phyloP scores from a whole-genome alignment of 2,113 vertebrate species.

The Fulica atra region DNA sequence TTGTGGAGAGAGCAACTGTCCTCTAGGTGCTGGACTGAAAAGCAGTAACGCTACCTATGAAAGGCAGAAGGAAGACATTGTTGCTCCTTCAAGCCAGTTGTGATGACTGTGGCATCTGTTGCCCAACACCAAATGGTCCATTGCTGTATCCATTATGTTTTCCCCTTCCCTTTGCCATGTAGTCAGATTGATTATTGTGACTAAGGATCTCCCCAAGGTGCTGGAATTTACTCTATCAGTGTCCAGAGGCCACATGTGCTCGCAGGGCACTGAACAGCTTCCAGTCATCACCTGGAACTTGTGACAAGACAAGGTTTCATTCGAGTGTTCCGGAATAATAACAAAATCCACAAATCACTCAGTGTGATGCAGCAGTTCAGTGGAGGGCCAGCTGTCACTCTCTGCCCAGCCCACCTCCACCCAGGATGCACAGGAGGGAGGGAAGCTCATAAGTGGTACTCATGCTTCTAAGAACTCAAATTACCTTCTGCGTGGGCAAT shows the following conservation, averaged over 20 bases:
- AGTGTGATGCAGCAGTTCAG: background rate
- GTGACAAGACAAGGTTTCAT: background rate
- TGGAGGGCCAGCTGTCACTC: background rate
- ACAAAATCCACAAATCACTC: background rate
- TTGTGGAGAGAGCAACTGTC: background rate
- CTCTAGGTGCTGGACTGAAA: background rate
- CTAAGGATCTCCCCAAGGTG: background rate
- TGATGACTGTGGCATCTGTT: background rate
- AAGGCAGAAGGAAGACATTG: background rate
- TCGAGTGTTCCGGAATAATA: background rate
- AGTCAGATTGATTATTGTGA: background rate
- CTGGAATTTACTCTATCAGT: background rate
- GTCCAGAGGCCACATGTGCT: accelerated
- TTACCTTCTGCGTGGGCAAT: background rate
- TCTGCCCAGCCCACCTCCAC: background rate
- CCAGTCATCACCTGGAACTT: background rate
- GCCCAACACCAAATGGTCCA: background rate
- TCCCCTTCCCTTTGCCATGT: background rate
- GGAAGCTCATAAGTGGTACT: background rate
- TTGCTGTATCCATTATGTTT: background rate
- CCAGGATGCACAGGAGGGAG: background rate
- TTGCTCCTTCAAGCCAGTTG: background rate
- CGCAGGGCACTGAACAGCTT: background rate
- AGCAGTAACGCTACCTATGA: background rate
- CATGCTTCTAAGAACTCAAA: background rate